Evolutionary conservation across 2,113 vertebrate species (phyloP).

Genomic region (Serinus canaria): DNA sequence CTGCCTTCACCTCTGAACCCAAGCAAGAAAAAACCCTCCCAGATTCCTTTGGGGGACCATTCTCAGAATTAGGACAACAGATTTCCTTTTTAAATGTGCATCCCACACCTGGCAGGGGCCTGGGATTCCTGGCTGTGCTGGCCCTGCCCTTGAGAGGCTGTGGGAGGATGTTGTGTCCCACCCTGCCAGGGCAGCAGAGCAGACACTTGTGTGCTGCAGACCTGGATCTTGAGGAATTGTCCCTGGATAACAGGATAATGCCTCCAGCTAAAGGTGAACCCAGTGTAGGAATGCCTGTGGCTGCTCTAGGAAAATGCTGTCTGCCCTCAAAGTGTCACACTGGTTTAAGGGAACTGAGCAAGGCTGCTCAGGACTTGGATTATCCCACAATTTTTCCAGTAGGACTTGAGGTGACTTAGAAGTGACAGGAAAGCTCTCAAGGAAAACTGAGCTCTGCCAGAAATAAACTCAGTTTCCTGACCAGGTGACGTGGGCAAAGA

Average conservation of each 20-base stretch:
- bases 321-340: constrained; percentile 33
- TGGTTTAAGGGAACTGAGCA: not conserved
- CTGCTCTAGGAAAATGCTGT: not conserved
- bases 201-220: not conserved
- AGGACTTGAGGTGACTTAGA: not conserved
- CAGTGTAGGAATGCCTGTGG: rapidly evolving
- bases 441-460: not conserved
- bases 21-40: not conserved
- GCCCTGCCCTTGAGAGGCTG: not conserved
- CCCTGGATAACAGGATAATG: not conserved
- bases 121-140: not conserved
- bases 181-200: not conserved
- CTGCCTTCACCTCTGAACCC: not conserved
- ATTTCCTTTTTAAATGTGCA: not conserved
- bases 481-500: rapidly evolving
- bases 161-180: rapidly evolving
- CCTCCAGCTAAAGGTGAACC: not conserved
- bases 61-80: not conserved
- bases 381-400: not conserved
- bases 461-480: not conserved
- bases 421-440: not conserved
- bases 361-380: not conserved
- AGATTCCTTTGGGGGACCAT: not conserved
- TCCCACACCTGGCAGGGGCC: not conserved
- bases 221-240: not conserved